Base-by-base conservation (phyloP, 2,797 vertebrate species). In the Hyperoplus lanceolatus region DNA sequence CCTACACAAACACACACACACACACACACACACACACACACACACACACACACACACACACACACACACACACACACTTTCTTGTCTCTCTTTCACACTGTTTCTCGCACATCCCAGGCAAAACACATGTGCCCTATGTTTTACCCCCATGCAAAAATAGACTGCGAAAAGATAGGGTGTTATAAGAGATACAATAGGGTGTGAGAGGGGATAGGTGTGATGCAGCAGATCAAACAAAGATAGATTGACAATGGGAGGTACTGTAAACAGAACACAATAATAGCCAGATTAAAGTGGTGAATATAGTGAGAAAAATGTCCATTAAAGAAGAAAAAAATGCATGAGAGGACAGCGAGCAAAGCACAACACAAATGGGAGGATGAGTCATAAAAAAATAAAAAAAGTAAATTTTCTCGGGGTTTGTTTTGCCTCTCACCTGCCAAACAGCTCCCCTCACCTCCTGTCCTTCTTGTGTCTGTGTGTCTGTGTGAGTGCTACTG, bases 341-440 rank as follows among this genome's bases (percentile, higher is more conserved):
- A 55, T 0, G 1, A 73, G 66, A 14, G 13, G 14, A 16, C 3
- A 10, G 15, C 1, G 1, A 75, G 45, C 15, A 62, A 55, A 58
- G 29, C 15, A 9, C 57, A 15, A 70, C 8, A 43, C 50, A 77
- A 72, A 71, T 9, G 49, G 41, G 51, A 61, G 13, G 60, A 84
- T 60, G 49, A 77, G 75, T 77, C n/a, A 75, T 62, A 72, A 56
- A 68, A 62, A 70, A 57, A 29, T 3, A 62, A 59, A 53, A 43
- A 9, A 18, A 76, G 48, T 60, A 7, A 58, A 83, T 77, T 75
- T 46, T 64, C 62, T 57, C 11, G 56, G 36, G 59, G 8, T 4
- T 29, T 29, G 29, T 29, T n/a, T 69, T 75, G 63, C 61, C 73
- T 89, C 89, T 93, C 85, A 92, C 92, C 91, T 93, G 87, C 79